Conservation (phyloP, 2,797 vertebrate genomes). For the Erpetoichthys calabaricus region DNA sequence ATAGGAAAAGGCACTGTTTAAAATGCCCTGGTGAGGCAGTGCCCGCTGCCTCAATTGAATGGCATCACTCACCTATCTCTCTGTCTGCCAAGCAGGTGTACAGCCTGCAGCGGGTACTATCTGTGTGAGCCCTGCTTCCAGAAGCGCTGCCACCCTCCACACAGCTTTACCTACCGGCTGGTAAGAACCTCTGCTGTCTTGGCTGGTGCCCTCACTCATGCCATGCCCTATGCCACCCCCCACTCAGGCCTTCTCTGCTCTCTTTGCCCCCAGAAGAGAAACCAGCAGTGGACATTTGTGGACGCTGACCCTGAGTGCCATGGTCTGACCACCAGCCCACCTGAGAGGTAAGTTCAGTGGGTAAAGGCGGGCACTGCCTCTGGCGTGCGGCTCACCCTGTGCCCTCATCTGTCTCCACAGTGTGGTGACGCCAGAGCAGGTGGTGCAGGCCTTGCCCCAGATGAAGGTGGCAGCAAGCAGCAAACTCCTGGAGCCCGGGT, state of each 20-base stretch:
- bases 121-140: slow-evolving; percentile 42
- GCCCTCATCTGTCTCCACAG: no score
- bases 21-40: no score
- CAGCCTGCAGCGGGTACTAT: slow-evolving; percentile 38
- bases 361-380: no score
- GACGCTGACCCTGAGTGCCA: not conserved
- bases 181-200: slow-evolving; percentile 30
- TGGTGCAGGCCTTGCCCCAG: slow-evolving; percentile 31
- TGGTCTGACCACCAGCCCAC: no score
- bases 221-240: no score
- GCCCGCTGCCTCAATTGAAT: no score
- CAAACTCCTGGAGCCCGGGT: slow-evolving; percentile 40
- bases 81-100: slow-evolving; percentile 31
- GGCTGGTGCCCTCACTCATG: no score
- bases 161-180: slow-evolving; percentile 36
- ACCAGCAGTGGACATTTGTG: slow-evolving; percentile 36
- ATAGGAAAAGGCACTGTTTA: no score
- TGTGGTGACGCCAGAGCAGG: slow-evolving; percentile 2
- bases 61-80: no score
- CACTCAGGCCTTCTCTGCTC: not conserved
- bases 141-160: slow-evolving; percentile 32
- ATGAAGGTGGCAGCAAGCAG: slow-evolving; percentile 33
- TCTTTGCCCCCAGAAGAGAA: slow-evolving; percentile 40
- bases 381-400: no score
- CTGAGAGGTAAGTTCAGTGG: no score